phyloP scores from a whole-genome alignment of 2,888 invertebrate genomes.

The Galerucella nymphaeae region DNA sequence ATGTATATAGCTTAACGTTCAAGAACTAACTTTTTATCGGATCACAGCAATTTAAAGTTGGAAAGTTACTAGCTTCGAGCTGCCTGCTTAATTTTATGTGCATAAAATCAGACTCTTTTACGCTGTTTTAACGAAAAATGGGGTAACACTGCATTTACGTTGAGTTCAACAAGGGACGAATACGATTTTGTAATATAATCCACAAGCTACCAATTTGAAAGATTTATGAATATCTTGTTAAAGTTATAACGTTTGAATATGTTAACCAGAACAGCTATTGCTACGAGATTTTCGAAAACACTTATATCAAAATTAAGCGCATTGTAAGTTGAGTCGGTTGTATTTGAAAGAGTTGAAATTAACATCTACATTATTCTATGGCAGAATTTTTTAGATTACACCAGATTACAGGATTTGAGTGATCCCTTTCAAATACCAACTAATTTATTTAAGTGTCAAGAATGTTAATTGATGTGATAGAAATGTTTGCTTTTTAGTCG shows the following conservation, averaged over 20 bases:
- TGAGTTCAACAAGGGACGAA: neutral
- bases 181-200: conserved; percentile 13
- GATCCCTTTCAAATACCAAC: too few species aligned
- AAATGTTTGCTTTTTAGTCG: too few species aligned
- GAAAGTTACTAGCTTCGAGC: conserved; percentile 37
- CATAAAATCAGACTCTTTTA: conserved; percentile 28
- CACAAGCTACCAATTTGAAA: neutral
- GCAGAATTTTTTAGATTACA: too few species aligned
- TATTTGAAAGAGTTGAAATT: too few species aligned
- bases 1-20: conserved; percentile 43
- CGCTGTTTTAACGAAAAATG: conserved; percentile 32
- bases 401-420: too few species aligned
- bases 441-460: too few species aligned
- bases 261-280: neutral
- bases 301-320: neutral
- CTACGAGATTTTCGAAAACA: neutral
- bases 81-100: conserved; percentile 38
- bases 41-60: conserved; percentile 46
- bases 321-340: too few species aligned
- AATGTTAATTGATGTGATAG: too few species aligned
- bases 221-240: conserved; percentile 18
- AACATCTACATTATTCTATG: too few species aligned
- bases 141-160: conserved; percentile 24
- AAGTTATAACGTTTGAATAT: conserved; percentile 1
- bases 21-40: conserved; percentile 43